These are phyloP conservation scores for Falco berigora DNA, from an alignment of 2,797 vertebrate genomes.

Conservation along the genomic window DNA sequence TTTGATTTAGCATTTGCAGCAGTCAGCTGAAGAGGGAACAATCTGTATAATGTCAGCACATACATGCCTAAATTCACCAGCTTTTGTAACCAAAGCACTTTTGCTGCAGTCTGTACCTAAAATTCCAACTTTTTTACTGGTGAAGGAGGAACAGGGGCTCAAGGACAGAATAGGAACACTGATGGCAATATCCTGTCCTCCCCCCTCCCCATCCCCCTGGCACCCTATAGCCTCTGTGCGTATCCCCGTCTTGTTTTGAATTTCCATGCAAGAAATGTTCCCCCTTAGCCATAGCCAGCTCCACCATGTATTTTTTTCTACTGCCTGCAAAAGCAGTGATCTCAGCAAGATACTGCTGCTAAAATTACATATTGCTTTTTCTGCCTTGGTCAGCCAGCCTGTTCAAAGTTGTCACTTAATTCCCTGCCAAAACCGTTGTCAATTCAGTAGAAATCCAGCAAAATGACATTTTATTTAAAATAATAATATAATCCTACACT, in stretches of 20 bases:
- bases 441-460: background rate
- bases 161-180: background rate
- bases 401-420: slow-evolving; percentile 44
- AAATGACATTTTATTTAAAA: background rate
- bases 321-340: slow-evolving; percentile 24
- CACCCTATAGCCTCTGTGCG: background rate
- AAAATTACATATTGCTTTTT: slow-evolving; percentile 37
- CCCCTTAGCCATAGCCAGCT: background rate
- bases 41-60: background rate
- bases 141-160: background rate
- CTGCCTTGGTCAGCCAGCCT: slow-evolving; percentile 30
- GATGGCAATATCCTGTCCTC: background rate
- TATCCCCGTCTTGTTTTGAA: background rate
- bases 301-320: background rate
- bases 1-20: background rate
- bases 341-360: slow-evolving; percentile 40
- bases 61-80: background rate
- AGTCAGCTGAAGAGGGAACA: background rate
- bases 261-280: background rate
- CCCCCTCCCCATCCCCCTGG: background rate
- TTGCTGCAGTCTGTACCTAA: background rate
- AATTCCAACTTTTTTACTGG: background rate
- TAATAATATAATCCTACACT: slow-evolving; percentile 3
- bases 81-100: background rate
- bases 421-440: slow-evolving; percentile 22